These are phyloP conservation scores for Peromyscus aztecus DNA, from an alignment of 2,797 vertebrate species.

Conservation along the genomic window DNA sequence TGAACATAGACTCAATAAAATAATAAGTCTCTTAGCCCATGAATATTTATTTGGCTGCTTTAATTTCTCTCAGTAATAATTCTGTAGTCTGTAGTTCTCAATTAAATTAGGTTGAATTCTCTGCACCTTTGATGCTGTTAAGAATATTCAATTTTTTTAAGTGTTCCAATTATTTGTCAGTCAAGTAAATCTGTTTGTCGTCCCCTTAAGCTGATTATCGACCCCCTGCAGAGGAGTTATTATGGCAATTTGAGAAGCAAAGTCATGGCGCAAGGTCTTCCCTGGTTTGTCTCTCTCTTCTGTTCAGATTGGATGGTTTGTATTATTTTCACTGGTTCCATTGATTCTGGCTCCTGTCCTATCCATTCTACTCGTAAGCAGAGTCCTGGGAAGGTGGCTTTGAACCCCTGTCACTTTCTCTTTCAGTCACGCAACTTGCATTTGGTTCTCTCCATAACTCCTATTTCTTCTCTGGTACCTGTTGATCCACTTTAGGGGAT, in stretches of 20 bases:
- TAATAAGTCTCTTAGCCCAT: not conserved
- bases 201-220: slow-evolving; percentile 19
- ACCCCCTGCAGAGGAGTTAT: slow-evolving; percentile 1
- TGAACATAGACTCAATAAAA: not conserved
- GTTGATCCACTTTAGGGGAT: not conserved
- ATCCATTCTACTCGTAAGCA: not conserved
- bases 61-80: slow-evolving; percentile 34
- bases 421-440: not conserved
- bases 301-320: not conserved
- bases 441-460: not conserved
- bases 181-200: not conserved
- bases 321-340: not conserved
- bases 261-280: not conserved
- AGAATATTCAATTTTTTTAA: slow-evolving; percentile 30
- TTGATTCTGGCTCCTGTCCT: not conserved
- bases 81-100: slow-evolving; percentile 5
- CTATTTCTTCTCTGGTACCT: not conserved
- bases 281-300: not conserved
- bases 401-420: not conserved
- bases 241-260: slow-evolving; percentile 23
- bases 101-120: slow-evolving; percentile 49
- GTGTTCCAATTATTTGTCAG: slow-evolving; percentile 57
- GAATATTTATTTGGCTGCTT: slow-evolving; percentile 37
- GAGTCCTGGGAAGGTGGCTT: not conserved
- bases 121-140: slow-evolving; percentile 28